Evolutionary conservation across 92 coral and sea anemone species (phyloP).

Genomic region (Hydrozoanthus gracilis): DNA sequence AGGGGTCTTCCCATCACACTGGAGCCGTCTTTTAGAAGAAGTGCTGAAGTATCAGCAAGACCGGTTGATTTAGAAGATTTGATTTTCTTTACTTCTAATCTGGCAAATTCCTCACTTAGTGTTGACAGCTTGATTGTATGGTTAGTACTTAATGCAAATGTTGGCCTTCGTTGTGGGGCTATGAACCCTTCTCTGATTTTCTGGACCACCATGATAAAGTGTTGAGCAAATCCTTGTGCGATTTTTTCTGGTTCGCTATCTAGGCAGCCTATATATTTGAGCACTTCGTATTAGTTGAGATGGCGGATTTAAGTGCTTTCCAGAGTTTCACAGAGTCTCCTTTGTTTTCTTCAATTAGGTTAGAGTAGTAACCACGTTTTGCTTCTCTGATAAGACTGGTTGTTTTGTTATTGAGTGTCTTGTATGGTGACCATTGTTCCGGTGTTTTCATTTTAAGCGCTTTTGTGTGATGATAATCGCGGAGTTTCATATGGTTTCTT

Average conservation of each 20-base stretch:
- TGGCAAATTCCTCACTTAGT: background rate
- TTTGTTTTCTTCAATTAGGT: background rate
- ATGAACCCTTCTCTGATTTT: background rate
- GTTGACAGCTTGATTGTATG: background rate
- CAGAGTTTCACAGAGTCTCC: conserved; percentile 14
- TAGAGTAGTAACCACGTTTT: background rate
- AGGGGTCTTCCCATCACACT: conserved; percentile 13
- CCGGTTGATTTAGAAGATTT: background rate
- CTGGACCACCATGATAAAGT: too few species aligned
- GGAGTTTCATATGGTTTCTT: conserved; percentile 17
- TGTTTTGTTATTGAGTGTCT: background rate
- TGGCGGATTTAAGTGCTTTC: background rate
- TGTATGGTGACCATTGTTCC: background rate
- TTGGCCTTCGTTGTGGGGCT: background rate
- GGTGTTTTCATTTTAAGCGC: too few species aligned
- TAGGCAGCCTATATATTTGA: background rate
- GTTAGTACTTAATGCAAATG: background rate
- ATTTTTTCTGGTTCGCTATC: too few species aligned
- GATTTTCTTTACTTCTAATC: background rate
- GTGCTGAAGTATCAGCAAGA: too few species aligned
- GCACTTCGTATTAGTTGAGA: background rate
- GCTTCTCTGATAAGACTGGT: background rate
- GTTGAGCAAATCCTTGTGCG: too few species aligned
- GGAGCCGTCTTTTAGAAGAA: background rate
- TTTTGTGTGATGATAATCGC: too few species aligned